Evolutionary conservation across 2,113 vertebrate genomes (phyloP), one percentile per base, ranked within the genome.

Genomic region (Hyperopisus bebe): DNA sequence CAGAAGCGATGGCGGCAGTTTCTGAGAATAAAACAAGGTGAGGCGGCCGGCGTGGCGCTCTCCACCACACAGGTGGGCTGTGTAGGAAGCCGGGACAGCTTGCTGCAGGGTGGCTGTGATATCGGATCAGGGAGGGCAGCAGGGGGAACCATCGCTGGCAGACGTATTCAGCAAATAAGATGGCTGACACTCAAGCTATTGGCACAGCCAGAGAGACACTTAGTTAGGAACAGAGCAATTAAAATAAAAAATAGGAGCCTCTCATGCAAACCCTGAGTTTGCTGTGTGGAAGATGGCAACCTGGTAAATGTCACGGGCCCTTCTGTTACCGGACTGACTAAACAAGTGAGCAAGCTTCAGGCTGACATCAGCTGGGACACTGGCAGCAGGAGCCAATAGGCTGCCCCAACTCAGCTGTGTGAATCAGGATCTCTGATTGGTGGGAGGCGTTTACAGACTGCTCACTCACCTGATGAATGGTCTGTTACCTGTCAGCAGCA

Each of bases 281-380:
- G 93, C 91, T 92, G 95, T 95, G 95, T 95, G 95, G 96, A 94
- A 92, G 94, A 95, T 92, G 89, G 93, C 91, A 95, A 95, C 95
- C 95, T 94, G 95, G 93, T 95, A 95, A 96, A 96, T 95, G 95
- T 95, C 95, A 95, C 90, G 39, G 89, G 93, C 93, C 95, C 94
- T 94, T 95, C 94, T 96, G 95, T 94, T 94, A 93, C 89, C 90
- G 90, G 90, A 91, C 93, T 94, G 93, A 94, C 93, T 94, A 93
- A 93, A 92, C 82, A 85, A n/a, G 50, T 11, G 31, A 53, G 66
- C 15, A 31, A 31, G 47, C 24, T 21, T 53, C 87, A 74, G 66
- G 44, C 88, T 74, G 62, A 74, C 53, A 88, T 70, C 62, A 74
- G 46, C 27, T 31, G 17, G 39, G 17, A 5, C 39, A 27, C 13